Percentiles rank a stretch among this genome's conserved stretches.
phyloP scores from a whole-genome alignment of 2,797 vertebrate species.

The Fistularia commersonii region DNA sequence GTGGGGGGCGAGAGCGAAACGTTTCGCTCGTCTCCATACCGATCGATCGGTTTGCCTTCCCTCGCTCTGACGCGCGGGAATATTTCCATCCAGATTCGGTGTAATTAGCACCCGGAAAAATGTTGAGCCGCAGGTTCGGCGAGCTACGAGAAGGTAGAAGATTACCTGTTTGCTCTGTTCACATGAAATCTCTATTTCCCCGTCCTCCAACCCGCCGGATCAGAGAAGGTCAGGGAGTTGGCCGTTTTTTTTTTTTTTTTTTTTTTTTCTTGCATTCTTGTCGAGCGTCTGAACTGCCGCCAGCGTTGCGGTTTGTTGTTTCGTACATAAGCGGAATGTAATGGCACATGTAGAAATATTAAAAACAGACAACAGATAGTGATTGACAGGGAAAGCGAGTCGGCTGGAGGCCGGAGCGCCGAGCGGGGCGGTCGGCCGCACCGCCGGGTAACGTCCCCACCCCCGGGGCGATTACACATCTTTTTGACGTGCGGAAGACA shows the following conservation, averaged over 20 bases:
- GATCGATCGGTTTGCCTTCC: not conserved
- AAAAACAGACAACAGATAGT: constrained; percentile 5
- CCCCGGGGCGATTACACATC: constrained; percentile 1
- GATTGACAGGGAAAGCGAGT: constrained; percentile 11
- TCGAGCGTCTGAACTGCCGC: constrained; percentile 10
- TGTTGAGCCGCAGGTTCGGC: constrained; percentile 26
- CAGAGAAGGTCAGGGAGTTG: too few species aligned
- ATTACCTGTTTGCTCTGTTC: constrained; percentile 1
- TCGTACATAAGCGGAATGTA: constrained; percentile 6
- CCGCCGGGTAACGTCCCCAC: constrained; percentile 19
- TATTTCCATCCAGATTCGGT: constrained; percentile 9
- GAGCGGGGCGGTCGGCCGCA: constrained; percentile 6
- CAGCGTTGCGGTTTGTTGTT: constrained; percentile 31
- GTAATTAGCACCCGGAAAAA: constrained; percentile 18
- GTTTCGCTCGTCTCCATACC: too few species aligned
- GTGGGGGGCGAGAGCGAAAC: too few species aligned
- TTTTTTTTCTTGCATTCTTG: not conserved
- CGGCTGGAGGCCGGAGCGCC: constrained; percentile 6
- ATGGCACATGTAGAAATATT: constrained; percentile 9
- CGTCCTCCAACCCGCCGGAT: too few species aligned
- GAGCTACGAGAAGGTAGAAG: constrained; percentile 1
- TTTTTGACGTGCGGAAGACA: constrained; percentile 18
- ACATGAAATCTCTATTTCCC: not conserved
- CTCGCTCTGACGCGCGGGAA: not conserved
- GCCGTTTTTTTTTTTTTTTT: not conserved